phyloP scores from a whole-genome alignment of 2,888 invertebrate genomes.

The Pachycephus smyrnensis region DNA sequence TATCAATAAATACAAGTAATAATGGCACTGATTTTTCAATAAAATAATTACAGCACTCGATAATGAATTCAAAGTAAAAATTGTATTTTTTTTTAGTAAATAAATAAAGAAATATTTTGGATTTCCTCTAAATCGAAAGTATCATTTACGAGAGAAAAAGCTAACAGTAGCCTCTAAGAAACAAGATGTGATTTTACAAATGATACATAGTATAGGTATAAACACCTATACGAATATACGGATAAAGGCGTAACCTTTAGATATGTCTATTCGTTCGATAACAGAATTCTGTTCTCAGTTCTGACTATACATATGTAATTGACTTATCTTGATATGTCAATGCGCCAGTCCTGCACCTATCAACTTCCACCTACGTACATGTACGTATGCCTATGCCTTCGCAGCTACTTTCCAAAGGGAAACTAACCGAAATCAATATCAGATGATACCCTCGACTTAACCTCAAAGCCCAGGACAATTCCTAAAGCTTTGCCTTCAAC shows the following conservation, averaged over 20 bases:
- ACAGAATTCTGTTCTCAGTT: neutral
- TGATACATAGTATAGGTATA: neutral
- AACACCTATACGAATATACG: neutral
- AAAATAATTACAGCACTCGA: too few relatives aligned
- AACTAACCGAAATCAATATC: neutral
- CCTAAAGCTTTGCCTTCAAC: neutral
- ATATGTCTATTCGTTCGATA: neutral
- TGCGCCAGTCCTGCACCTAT: neutral
- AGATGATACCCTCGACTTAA: neutral
- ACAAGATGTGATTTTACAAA: neutral
- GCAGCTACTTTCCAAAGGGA: neutral
- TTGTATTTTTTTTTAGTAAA: too few relatives aligned
- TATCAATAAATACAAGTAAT: too few relatives aligned
- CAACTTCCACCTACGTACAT: neutral
- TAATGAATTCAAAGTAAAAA: too few relatives aligned
- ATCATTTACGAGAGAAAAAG: neutral
- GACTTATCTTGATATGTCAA: neutral
- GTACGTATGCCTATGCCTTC: neutral
- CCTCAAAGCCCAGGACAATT: neutral
- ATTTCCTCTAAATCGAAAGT: neutral
- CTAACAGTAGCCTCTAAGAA: neutral
- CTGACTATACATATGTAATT: neutral
- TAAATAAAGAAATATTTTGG: neutral
- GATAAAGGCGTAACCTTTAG: neutral
- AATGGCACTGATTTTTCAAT: too few relatives aligned